phyloP scores from a whole-genome alignment of 2,113 vertebrate species.

The Dicerorhinus sumatrensis region DNA sequence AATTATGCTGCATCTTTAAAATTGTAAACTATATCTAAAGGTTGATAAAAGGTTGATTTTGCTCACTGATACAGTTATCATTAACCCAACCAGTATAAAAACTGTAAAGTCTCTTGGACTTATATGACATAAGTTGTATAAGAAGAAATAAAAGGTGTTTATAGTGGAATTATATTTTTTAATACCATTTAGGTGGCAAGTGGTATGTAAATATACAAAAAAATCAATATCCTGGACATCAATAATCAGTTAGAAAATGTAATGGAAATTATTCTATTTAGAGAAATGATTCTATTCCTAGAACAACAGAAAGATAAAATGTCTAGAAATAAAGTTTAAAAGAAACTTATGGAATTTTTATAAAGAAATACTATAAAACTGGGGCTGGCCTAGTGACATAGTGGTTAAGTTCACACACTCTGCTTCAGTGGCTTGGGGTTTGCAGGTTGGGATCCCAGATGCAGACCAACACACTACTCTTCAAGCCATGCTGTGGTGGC shows the following conservation, averaged over 20 bases:
- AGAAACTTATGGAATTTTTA: background rate
- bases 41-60: background rate
- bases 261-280: background rate
- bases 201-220: background rate
- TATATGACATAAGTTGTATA: background rate
- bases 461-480: no score
- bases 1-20: conserved; percentile 1
- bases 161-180: background rate
- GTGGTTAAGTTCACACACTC: no score
- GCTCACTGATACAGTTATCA: background rate
- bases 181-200: background rate
- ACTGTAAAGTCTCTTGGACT: background rate
- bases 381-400: no score
- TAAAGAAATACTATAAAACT: background rate
- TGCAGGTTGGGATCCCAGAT: no score
- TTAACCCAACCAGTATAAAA: conserved; percentile 17
- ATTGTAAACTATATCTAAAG: background rate
- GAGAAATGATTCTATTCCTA: background rate
- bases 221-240: background rate
- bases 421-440: no score
- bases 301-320: background rate
- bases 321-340: conserved; percentile 12
- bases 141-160: background rate
- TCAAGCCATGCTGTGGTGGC: no score
- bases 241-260: background rate